Percentiles rank a stretch among this genome's conserved stretches.
These are phyloP conservation scores for Pseudocheirus occidentalis DNA, from an alignment of 2,797 vertebrate genomes.

Conservation along the genomic window DNA sequence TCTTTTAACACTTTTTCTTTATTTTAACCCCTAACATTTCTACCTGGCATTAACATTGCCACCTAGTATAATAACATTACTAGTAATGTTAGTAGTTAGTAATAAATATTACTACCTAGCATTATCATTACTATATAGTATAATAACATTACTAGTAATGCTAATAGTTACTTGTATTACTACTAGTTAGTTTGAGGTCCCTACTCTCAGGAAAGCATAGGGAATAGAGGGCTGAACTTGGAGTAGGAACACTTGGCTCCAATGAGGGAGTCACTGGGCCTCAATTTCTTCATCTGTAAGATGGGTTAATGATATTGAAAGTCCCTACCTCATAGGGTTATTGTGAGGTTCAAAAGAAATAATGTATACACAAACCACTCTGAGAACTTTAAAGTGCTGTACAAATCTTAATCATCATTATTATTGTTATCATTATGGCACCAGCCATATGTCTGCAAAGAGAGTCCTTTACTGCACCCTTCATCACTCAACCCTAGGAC, in stretches of 20 bases:
- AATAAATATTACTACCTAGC: background rate
- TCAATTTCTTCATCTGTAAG: background rate
- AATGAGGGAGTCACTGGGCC: background rate
- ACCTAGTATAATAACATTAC: background rate
- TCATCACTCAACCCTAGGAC: background rate
- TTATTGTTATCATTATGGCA: background rate
- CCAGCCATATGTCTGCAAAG: background rate
- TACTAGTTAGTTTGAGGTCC: background rate
- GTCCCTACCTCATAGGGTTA: background rate
- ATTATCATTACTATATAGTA: background rate
- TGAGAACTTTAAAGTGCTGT: background rate
- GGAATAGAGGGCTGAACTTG: background rate
- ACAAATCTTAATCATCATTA: background rate
- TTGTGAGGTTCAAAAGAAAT: background rate
- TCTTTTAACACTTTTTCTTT: background rate
- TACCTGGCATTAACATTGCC: background rate
- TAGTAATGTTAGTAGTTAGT: too few relatives aligned
- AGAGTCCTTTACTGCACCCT: background rate
- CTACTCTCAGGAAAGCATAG: background rate
- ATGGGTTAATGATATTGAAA: background rate
- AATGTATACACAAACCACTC: background rate
- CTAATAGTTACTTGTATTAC: background rate
- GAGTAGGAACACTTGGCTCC: background rate
- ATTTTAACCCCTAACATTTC: background rate
- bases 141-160: background rate